phyloP scores from a whole-genome alignment of 2,113 vertebrate genomes.

The Sialia sialis region DNA sequence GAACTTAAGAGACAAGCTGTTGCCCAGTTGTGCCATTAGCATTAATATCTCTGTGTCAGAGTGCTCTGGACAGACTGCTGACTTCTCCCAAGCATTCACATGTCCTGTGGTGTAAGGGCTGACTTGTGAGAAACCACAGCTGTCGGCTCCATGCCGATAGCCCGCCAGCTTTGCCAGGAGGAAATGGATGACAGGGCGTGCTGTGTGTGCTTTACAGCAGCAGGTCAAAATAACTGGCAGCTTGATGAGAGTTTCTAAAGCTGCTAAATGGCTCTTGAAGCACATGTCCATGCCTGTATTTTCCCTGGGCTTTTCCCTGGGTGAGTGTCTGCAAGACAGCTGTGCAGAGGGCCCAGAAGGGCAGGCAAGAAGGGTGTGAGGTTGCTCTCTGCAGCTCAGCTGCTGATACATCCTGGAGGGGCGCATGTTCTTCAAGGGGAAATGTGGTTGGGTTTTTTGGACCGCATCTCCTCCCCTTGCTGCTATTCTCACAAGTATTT shows the following conservation, averaged over 20 bases:
- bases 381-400: background rate
- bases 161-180: background rate
- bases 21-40: background rate
- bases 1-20: background rate
- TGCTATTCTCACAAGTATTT: background rate
- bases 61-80: background rate
- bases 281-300: fast-evolving
- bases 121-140: slow-evolving; percentile 41
- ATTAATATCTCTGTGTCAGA: background rate
- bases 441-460: slow-evolving; percentile 25
- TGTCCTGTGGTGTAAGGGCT: background rate
- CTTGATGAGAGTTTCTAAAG: background rate
- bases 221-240: background rate
- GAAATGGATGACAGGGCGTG: background rate
- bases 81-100: background rate
- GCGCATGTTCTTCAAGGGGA: background rate
- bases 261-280: background rate
- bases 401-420: background rate
- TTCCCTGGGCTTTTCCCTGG: background rate
- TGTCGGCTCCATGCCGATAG: background rate
- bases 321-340: background rate
- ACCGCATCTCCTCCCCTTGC: slow-evolving; percentile 25
- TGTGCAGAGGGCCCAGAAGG: background rate
- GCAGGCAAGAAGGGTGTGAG: fast-evolving
- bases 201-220: background rate